Base-by-base conservation (phyloP, 2,888 invertebrate genomes). In the Tenthredo distinguenda region DNA sequence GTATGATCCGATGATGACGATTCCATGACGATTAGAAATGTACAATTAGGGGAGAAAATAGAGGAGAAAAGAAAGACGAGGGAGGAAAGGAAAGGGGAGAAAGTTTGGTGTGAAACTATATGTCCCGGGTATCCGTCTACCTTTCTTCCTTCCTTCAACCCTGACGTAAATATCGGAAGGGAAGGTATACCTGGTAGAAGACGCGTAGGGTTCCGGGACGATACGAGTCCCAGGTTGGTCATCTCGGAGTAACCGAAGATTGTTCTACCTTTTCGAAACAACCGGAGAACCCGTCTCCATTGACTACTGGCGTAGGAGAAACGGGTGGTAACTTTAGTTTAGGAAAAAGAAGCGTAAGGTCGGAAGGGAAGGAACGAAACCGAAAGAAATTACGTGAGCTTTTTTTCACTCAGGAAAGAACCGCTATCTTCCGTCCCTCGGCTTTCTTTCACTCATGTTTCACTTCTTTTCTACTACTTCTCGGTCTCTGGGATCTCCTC, bases 221-320 rank as follows among this genome's bases (percentile, higher is more conserved):
- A 58, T 31, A 83, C 83, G 83, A 83, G 83, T 83, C 83, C 83
- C 83, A 71, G n/a, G 83, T 68, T 34, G 83, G 71, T 83, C 43
- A 71, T 83, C 50, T 26, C 21, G 4, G 43, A 47, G 83, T 68
- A 83, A 83, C 83, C 83, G 68, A 71, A 83, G 81, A 83, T 83
- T 34, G 65, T 68, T 62, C 40, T 65, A 71, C 83, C 83, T 83
- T 71, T 47, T n/a, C 68, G 83, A 68, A 83, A 68, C 68, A 68
- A 83, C 82, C 82, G 43, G 79, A 47, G n/a, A 43, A 34, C 58
- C 62, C 58, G 21, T 18, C 21, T 31, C 50, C 58, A 81, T 81
- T 81, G 50, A 81, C 58, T 26, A 26, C 26, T 81, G 55, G 26
- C 77, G 43, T 77, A 34, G 34, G 40, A 5, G 74, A 10, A 26